These are phyloP conservation scores for Cryptocephalus moraei DNA, from an alignment of 2,888 invertebrate species.

Conservation along the genomic window DNA sequence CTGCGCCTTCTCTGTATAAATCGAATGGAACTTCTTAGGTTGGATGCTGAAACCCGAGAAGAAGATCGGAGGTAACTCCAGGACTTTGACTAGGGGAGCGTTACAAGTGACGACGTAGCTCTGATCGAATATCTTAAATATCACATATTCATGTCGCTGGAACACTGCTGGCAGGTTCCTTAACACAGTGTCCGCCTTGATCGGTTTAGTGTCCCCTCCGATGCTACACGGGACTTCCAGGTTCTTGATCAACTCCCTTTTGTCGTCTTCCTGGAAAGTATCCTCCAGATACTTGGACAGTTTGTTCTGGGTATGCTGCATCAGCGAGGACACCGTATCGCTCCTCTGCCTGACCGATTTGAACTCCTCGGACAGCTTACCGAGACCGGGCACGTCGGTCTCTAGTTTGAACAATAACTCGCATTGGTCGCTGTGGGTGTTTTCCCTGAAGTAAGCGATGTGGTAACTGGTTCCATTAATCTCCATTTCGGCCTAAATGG, in stretches of 20 bases:
- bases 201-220: constrained; percentile 3
- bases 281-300: constrained; percentile 8
- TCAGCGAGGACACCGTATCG: constrained; percentile 12
- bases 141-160: not conserved
- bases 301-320: constrained; percentile 13
- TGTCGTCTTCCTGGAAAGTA: constrained; percentile 1
- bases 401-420: constrained; percentile 12
- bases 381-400: constrained; percentile 4
- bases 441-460: not conserved
- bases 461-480: not conserved
- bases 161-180: constrained; percentile 3
- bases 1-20: constrained; percentile 46
- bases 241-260: not conserved
- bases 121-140: constrained; percentile 35
- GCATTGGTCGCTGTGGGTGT: constrained; percentile 3
- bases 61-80: constrained; percentile 58
- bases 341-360: constrained; percentile 8
- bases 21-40: constrained; percentile 55
- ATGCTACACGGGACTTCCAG: constrained; percentile 5
- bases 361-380: constrained; percentile 10
- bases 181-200: constrained; percentile 4
- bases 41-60: constrained; percentile 65
- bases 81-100: constrained; percentile 55
- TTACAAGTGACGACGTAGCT: constrained; percentile 57
- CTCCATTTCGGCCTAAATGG: no score